phyloP scores from a whole-genome alignment of 1,140 invertebrate species.

The Drosophila melanogaster region DNA sequence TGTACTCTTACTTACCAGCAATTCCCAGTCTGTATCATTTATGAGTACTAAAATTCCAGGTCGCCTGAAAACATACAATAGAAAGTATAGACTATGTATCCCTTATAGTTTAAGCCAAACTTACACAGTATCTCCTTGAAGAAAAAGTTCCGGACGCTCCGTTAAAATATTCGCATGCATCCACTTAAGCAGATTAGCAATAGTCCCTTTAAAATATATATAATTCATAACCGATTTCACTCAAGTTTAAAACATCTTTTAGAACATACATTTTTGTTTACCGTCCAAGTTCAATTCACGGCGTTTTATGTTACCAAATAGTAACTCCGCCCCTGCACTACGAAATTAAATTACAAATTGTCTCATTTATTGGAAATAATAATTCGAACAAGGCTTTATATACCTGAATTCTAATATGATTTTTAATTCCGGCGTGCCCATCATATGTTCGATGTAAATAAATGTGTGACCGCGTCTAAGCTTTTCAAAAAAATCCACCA shows the following conservation, averaged over 20 bases:
- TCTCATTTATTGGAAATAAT: background rate
- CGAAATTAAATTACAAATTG: background rate
- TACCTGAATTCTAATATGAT: slow-evolving; percentile 78
- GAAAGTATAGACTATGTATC: no score
- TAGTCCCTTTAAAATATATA: slow-evolving; percentile 87
- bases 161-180: slow-evolving; percentile 93
- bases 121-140: slow-evolving; percentile 93
- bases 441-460: slow-evolving; percentile 36
- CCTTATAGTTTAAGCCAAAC: slow-evolving; percentile 40
- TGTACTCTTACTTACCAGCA: slow-evolving; percentile 87
- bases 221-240: background rate
- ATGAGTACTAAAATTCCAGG: slow-evolving; percentile 96
- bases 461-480: background rate
- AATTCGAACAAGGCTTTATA: background rate
- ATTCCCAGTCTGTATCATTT: slow-evolving; percentile 97
- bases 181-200: slow-evolving; percentile 91
- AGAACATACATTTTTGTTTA: slow-evolving; percentile 85
- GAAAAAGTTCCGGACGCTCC: slow-evolving; percentile 95
- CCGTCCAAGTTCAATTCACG: slow-evolving; percentile 87
- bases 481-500: no score
- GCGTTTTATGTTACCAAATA: slow-evolving; percentile 93
- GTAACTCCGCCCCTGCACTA: slow-evolving; percentile 94
- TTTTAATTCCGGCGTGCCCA: slow-evolving; percentile 56
- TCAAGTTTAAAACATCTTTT: background rate
- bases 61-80: slow-evolving; percentile 86